These are phyloP conservation scores for Oxyteleia sp. DNA, from an alignment of 2,888 invertebrate species.

Conservation along the genomic window DNA sequence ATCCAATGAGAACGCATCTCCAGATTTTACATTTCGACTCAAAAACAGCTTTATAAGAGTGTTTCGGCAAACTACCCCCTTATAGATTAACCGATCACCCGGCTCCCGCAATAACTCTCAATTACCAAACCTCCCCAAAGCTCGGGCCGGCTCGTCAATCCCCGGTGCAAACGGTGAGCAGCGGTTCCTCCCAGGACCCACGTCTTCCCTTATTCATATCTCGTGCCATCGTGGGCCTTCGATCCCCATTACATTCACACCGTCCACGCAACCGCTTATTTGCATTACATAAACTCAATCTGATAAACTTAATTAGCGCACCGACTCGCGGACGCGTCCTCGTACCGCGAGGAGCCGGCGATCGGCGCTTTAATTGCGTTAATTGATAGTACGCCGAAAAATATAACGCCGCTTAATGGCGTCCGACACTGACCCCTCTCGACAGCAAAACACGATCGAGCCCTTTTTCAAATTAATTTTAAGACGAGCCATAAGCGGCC, in stretches of 20 bases:
- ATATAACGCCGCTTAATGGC: slow-evolving; percentile 48
- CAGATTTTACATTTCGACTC: no score
- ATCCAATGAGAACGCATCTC: no score
- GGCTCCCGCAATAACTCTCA: slow-evolving; percentile 11
- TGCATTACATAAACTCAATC: slow-evolving; percentile 43
- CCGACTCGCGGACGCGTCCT: neutral
- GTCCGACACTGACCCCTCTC: slow-evolving; percentile 52
- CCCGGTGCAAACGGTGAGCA: slow-evolving; percentile 2
- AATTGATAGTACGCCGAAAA: slow-evolving; percentile 52
- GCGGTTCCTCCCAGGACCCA: slow-evolving; percentile 18
- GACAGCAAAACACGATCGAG: slow-evolving; percentile 34
- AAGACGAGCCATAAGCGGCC: slow-evolving; percentile 68
- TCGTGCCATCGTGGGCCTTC: slow-evolving; percentile 1
- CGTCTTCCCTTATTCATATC: slow-evolving; percentile 29
- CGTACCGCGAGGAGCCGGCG: no score
- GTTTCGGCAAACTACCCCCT: no score
- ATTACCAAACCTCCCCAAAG: slow-evolving; percentile 6
- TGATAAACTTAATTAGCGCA: slow-evolving; percentile 55
- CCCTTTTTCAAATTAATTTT: slow-evolving; percentile 66
- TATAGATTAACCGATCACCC: no score
- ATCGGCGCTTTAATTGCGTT: slow-evolving; percentile 47
- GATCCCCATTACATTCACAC: slow-evolving; percentile 34
- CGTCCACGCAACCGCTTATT: slow-evolving; percentile 28
- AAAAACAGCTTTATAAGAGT: no score
- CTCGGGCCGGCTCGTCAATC: neutral